phyloP scores from a whole-genome alignment of 2,888 invertebrate genomes.

The Eulithis prunata region DNA sequence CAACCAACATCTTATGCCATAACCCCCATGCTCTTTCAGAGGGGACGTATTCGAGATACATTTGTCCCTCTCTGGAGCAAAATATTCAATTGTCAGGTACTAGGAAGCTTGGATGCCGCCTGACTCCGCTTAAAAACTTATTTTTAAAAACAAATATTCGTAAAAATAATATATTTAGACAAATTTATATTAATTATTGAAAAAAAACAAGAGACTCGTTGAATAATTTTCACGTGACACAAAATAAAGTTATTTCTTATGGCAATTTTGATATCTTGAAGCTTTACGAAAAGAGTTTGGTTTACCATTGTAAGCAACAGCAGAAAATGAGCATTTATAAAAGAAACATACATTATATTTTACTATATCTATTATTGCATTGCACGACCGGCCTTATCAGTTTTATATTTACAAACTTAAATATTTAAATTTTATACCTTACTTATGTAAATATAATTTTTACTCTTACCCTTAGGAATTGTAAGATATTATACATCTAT shows the following conservation, averaged over 20 bases:
- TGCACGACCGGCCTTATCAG: constrained; percentile 78
- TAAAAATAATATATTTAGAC: not conserved
- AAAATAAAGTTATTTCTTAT: not conserved
- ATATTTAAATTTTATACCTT: not conserved
- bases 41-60: constrained; percentile 44
- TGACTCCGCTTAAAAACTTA: constrained; percentile 63
- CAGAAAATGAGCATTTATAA: constrained; percentile 4
- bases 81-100: constrained; percentile 75
- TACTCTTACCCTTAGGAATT: too few species aligned
- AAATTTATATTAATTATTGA: too few species aligned
- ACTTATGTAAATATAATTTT: too few species aligned
- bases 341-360: constrained; percentile 19
- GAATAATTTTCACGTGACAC: not conserved
- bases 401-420: constrained; percentile 26
- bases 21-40: constrained; percentile 65
- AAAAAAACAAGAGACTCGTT: not conserved
- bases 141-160: constrained; percentile 29
- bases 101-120: constrained; percentile 80
- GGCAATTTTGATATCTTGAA: too few species aligned
- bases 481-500: not conserved
- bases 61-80: constrained; percentile 71
- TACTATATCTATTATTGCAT: constrained; percentile 72
- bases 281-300: too few species aligned
- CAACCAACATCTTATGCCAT: constrained; percentile 61
- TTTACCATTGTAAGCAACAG: not conserved